These are phyloP conservation scores for Stenolophus ochropezus DNA, from an alignment of 2,888 invertebrate species.

Conservation along the genomic window DNA sequence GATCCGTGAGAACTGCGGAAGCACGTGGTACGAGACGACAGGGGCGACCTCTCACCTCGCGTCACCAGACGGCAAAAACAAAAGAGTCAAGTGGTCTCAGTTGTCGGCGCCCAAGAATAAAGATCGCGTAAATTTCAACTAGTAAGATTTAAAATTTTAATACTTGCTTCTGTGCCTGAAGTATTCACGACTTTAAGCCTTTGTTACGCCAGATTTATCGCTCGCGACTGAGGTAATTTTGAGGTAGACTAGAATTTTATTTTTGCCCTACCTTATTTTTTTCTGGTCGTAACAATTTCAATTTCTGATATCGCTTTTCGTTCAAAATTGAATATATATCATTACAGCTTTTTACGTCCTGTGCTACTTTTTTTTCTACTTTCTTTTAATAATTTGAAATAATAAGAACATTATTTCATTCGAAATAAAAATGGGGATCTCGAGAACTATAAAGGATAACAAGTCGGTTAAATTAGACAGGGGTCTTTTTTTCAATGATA, in stretches of 20 bases:
- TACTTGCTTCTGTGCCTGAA: constrained; percentile 5
- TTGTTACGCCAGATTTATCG: constrained; percentile 31
- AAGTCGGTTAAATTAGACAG: too few relatives aligned
- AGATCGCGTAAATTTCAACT: constrained; percentile 48
- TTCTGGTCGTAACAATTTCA: neutral
- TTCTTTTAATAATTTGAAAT: too few relatives aligned
- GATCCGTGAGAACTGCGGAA: constrained; percentile 63
- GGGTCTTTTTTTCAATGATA: too few relatives aligned
- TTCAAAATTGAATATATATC: neutral
- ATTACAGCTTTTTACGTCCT: neutral
- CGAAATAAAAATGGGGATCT: too few relatives aligned
- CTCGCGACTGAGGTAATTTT: neutral
- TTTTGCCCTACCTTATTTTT: neutral
- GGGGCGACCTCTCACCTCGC: constrained; percentile 45
- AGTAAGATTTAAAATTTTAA: constrained; percentile 36
- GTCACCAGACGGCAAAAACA: constrained; percentile 42
- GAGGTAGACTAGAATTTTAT: neutral
- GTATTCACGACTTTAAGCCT: constrained; percentile 15
- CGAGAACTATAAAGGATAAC: too few relatives aligned
- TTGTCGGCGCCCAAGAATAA: constrained; percentile 11
- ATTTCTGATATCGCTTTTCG: neutral
- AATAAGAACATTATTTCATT: too few relatives aligned
- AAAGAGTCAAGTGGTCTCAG: constrained; percentile 16
- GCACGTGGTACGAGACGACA: constrained; percentile 55
- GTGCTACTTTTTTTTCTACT: neutral